Evolutionary conservation across 1,140 invertebrate genomes (phyloP), one percentile per base, ranked within the genome.

Genomic region (Lordiphosa clarofinis): DNA sequence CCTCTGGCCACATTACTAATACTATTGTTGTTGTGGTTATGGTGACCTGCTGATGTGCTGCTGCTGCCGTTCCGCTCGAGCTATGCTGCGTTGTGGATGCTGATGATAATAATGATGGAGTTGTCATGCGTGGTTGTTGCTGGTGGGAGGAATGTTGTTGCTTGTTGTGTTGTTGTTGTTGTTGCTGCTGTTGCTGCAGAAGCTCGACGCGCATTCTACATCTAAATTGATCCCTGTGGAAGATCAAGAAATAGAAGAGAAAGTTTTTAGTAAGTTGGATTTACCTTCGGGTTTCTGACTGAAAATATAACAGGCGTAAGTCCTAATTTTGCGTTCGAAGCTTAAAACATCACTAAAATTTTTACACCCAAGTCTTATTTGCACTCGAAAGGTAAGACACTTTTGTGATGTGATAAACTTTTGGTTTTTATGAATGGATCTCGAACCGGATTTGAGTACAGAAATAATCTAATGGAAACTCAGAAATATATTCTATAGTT

Each of bases 151-250:
- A 72, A 69, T 78, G 73, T 82, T 74, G 67, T 67, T 87, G 76
- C 63, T 87, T 86, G 53, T 62, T 76, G 53, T 57, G 62, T 21
- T 68, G 64, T 10, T 74, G 65, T 28, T 71, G 56, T 39, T 79
- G 57, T n/a, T 71, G 53, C 40, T 56, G 42, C 49, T 73, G 48
- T 61, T 69, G 57, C 59, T 69, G 57, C 59, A 74, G 68, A 56
- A 74, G 78, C 63, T 89, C 87, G 36, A 87, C 75, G 56, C 79
- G 86, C 75, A 89, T 79, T 86, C 87, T 87, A 84, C 87, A 72
- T 84, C 84, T 88, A 69, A 76, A 84, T 71, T 89, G 86, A 64
- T 81, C 82, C 70, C 87, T 89, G 11, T 7, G 38, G 31, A 5
- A 48, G 6, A 5, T 2, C 15, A 33, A 3, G n/a, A 21, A 19